Evolutionary conservation across 2,888 invertebrate species (phyloP), one percentile per base, ranked within the genome.

Genomic region (Synergus gifuensis): DNA sequence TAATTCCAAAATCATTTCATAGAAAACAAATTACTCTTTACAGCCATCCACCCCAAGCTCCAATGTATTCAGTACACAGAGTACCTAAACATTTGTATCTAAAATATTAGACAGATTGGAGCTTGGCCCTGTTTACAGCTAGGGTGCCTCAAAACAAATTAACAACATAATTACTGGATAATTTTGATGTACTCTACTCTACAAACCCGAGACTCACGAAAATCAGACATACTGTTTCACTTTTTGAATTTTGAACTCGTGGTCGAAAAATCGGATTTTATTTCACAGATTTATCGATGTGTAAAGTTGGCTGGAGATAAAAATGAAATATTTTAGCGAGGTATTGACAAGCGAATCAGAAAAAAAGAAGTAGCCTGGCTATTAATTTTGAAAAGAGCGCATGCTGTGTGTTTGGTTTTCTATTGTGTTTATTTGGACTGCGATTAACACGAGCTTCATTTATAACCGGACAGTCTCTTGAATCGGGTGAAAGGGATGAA

Each of bases 401-500:
- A 73, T 73, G 73, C 54, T 73, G 54, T 73, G 73, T 73, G 54
- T 73, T 73, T 73, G 73, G 73, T 73, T 73, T 73, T 73, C 73
- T 54, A 73, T 73, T 73, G 73, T 73, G 49, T 73, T 73, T 54
- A 49, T 73, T 73, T 73, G 54, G 73, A 73, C 54, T 73, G 73
- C 49, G 54, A 73, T 73, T 73, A 73, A 40, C 54, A 73, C 54
- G 73, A 73, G 73, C 78, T 69, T 78, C 40, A 78, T 69, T 60
- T 58, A 76, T 28, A 40, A 79, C 28, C 60, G 67, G 76, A 79
- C 60, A 84, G 89, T 91, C 92, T 91, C 91, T 92, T 89, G 90
- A 91, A 91, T 90, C 89, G 88, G 88, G 88, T 82, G 79, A 86
- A 87, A 89, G 86, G 89, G 89, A 90, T 89, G 88, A 91, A 89